Percentiles rank a stretch among this genome's conserved stretches.
Conservation (phyloP, 1,140 invertebrate species). For the Armadillidium nasatum region DNA sequence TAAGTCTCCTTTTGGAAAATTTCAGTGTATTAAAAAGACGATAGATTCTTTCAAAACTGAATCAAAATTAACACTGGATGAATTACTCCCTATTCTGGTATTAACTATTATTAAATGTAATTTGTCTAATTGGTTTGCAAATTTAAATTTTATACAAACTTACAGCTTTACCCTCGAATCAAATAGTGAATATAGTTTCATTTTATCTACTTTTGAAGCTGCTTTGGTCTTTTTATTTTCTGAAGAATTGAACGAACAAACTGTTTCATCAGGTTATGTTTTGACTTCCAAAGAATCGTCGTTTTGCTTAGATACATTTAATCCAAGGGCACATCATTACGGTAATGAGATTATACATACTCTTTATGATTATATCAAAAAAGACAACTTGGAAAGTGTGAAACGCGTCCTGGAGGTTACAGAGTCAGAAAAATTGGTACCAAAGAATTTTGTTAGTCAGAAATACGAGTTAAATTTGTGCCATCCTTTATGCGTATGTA, state of each 20-base stretch:
- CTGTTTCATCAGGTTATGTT: neutral
- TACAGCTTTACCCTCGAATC: neutral
- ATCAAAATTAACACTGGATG: neutral
- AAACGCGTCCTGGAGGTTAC: neutral
- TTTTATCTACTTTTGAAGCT: neutral
- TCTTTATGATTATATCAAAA: neutral
- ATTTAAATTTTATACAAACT: neutral
- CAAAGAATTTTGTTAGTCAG: neutral
- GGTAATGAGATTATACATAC: neutral
- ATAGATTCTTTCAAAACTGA: neutral
- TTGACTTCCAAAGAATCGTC: neutral
- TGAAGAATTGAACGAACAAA: neutral
- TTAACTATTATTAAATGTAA: neutral
- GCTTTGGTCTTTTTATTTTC: neutral
- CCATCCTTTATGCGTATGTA: neutral
- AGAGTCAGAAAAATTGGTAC: neutral
- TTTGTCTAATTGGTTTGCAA: slow-evolving; percentile 4
- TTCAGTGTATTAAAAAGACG: neutral
- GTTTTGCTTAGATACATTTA: neutral
- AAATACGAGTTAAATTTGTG: neutral
- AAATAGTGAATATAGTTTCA: slow-evolving; percentile 2
- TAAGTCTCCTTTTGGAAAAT: neutral
- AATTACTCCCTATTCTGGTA: neutral
- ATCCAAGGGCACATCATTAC: neutral
- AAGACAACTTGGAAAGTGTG: neutral